A percentile compares a stretch with the other conserved stretches of the same genome.
Conservation (phyloP, 2,797 vertebrate genomes). For the Myotis pilosus region DNA sequence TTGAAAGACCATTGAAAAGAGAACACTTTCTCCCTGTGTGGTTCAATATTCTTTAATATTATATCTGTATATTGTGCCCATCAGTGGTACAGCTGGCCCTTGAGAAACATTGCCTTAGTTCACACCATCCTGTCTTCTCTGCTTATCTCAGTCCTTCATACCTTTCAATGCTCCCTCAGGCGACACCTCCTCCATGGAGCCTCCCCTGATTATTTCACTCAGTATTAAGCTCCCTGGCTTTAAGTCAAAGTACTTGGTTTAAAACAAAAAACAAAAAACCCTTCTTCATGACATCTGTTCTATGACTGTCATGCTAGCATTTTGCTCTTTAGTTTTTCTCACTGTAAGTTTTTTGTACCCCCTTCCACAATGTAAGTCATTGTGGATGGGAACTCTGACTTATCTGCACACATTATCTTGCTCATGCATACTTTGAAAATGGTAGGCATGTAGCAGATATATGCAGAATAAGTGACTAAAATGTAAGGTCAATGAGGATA, state of each 20-base stretch:
- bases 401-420: neutral
- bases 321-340: neutral
- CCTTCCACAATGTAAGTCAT: neutral
- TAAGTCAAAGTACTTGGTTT: neutral
- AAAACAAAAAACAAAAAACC: neutral
- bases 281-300: too few relatives aligned
- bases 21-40: neutral
- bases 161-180: neutral
- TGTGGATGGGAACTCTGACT: too few relatives aligned
- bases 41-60: neutral
- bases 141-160: neutral
- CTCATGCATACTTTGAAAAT: neutral
- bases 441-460: neutral
- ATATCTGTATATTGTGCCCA: too few relatives aligned
- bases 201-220: neutral
- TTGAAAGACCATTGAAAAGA: neutral
- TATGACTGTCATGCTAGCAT: neutral
- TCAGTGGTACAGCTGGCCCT: neutral
- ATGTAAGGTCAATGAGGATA: neutral
- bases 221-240: neutral
- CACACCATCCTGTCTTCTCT: neutral
- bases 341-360: neutral
- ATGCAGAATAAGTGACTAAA: neutral
- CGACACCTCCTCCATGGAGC: neutral
- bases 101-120: neutral